Conservation (phyloP, 1,140 invertebrate species). For the Helicoverpa zea region DNA sequence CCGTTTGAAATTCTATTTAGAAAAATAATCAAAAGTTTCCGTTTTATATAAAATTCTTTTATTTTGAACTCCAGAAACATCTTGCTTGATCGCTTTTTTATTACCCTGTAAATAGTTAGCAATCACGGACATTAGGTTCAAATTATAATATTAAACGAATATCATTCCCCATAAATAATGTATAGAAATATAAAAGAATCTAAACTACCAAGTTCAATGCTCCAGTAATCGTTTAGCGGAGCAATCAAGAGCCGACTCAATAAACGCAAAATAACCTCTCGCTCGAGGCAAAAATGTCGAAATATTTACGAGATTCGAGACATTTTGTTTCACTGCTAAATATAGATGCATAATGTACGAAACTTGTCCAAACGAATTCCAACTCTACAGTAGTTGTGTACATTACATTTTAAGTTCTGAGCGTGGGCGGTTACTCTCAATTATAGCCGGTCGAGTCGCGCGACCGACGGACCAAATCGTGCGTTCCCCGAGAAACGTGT, state of each 20-base stretch:
- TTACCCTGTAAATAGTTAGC: slow-evolving; percentile 13
- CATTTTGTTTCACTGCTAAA: slow-evolving; percentile 68
- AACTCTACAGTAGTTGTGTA: slow-evolving; percentile 64
- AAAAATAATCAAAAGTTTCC: neutral
- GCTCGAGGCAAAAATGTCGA: slow-evolving; percentile 73
- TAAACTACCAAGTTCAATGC: slow-evolving; percentile 75
- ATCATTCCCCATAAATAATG: slow-evolving; percentile 37
- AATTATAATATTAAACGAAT: slow-evolving; percentile 32
- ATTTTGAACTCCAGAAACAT: neutral
- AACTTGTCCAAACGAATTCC: slow-evolving; percentile 62
- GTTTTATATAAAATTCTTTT: neutral
- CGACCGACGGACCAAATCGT: slow-evolving; percentile 63
- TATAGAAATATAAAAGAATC: slow-evolving; percentile 45
- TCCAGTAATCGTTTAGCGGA: slow-evolving; percentile 68
- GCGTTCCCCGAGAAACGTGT: slow-evolving; percentile 71
- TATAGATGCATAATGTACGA: slow-evolving; percentile 62
- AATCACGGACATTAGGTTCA: slow-evolving; percentile 8
- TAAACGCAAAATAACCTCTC: slow-evolving; percentile 75
- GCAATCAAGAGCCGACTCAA: slow-evolving; percentile 70
- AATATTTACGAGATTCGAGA: slow-evolving; percentile 73
- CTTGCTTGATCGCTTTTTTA: slow-evolving; percentile 1
- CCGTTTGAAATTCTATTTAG: slow-evolving; percentile 6
- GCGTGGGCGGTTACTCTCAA: slow-evolving; percentile 60
- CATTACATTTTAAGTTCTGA: slow-evolving; percentile 64
- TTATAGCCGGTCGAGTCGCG: slow-evolving; percentile 49